A percentile compares a stretch with the other conserved stretches of the same genome.
Evolutionary conservation across 1,140 invertebrate genomes (phyloP).

Genomic region (Panonychus citri): DNA sequence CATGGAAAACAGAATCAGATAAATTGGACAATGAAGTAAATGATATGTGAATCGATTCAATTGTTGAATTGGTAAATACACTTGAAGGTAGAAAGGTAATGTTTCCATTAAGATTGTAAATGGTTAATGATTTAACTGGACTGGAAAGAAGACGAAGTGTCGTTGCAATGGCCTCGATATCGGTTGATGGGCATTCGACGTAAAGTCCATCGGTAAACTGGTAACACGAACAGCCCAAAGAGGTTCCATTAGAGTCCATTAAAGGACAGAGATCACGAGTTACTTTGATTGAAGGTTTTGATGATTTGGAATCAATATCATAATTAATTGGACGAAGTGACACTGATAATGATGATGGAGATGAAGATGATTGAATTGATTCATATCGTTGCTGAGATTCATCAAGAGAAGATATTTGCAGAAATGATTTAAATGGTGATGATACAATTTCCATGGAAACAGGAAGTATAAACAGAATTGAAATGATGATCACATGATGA

Average conservation of each 20-base stretch:
- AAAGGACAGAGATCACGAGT: not conserved
- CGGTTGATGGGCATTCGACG: conserved; percentile 58
- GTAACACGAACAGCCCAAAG: conserved; percentile 49
- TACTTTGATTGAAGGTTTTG: not conserved
- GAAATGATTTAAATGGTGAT: too few species aligned
- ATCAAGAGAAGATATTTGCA: not conserved
- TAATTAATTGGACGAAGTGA: not conserved
- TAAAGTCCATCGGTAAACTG: conserved; percentile 70
- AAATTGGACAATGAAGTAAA: conserved; percentile 50
- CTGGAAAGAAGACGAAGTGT: conserved; percentile 28
- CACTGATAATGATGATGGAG: not conserved
- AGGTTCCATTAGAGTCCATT: not conserved
- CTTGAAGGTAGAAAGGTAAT: conserved; percentile 41
- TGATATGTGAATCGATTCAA: conserved; percentile 46
- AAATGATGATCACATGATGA: too few species aligned
- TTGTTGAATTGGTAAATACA: conserved; percentile 40
- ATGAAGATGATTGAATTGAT: not conserved
- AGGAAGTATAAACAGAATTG: too few species aligned
- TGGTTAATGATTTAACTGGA: conserved; percentile 52
- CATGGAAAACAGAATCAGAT: conserved; percentile 42
- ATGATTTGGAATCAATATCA: not conserved
- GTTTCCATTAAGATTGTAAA: conserved; percentile 56
- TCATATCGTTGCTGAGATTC: not conserved
- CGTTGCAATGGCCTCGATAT: conserved; percentile 30
- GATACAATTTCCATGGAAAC: too few species aligned